These are phyloP conservation scores for Mormyrus hasselquistii DNA, from an alignment of 2,797 vertebrate genomes.

Conservation along the genomic window DNA sequence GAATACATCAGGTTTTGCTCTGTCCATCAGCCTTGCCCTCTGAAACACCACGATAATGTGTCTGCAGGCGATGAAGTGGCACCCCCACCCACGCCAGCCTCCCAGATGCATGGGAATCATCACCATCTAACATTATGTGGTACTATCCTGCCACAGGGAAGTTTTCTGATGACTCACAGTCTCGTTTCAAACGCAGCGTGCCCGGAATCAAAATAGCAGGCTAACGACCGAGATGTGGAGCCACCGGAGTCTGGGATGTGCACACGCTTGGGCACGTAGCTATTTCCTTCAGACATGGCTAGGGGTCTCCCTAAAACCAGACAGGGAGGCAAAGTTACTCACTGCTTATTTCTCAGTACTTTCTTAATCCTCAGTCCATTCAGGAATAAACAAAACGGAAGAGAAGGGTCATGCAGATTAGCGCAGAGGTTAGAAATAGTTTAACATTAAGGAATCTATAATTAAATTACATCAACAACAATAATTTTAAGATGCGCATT, in stretches of 20 bases:
- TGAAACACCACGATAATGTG: not conserved
- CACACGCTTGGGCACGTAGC: not conserved
- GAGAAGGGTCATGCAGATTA: not conserved
- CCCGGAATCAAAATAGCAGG: slow-evolving; percentile 6
- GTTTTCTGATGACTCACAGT: slow-evolving; percentile 12
- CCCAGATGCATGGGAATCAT: slow-evolving; percentile 2
- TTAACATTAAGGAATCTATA: not conserved
- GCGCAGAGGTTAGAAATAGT: not conserved
- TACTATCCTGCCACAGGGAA: not conserved
- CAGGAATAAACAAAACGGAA: not conserved
- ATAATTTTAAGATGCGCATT: not conserved
- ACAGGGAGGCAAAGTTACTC: not conserved
- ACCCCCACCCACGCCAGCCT: not conserved
- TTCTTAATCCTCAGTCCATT: not conserved
- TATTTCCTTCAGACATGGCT: not conserved
- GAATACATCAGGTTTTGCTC: not conserved
- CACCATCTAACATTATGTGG: slow-evolving; percentile 8
- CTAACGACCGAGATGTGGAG: not conserved
- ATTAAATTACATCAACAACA: not conserved
- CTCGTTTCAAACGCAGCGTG: not conserved
- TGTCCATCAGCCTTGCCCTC: not conserved
- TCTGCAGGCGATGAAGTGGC: not conserved
- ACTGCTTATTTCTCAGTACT: not conserved
- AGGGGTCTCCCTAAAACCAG: not conserved
- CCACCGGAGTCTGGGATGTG: not conserved